Percentiles rank a stretch among this genome's conserved stretches.
Evolutionary conservation across 2,888 invertebrate genomes (phyloP).

Genomic region (Xestia rhomboidea): DNA sequence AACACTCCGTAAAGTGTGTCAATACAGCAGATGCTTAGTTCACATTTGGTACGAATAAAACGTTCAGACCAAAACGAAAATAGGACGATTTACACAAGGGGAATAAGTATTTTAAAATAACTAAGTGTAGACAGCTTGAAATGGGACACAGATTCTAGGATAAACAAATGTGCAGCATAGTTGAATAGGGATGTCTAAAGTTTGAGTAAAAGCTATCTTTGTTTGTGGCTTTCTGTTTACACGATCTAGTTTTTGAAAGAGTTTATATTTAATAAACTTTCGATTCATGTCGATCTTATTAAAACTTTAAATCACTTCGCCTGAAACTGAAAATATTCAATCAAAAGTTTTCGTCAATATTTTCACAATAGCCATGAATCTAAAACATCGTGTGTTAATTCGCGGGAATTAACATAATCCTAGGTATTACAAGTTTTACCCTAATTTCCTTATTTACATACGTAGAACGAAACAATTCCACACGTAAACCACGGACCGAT

Average conservation of each 20-base stretch:
- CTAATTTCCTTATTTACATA: slow-evolving; percentile 51
- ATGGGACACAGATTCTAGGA: slow-evolving; percentile 51
- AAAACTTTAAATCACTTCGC: neutral
- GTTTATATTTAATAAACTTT: neutral
- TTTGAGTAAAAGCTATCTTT: slow-evolving; percentile 13
- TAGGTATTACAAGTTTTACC: slow-evolving; percentile 1
- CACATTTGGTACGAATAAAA: slow-evolving; percentile 46
- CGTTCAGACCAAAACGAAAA: slow-evolving; percentile 49
- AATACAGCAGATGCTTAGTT: slow-evolving; percentile 34
- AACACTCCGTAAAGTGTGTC: slow-evolving; percentile 36
- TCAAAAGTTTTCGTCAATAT: neutral
- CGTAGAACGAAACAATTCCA: slow-evolving; percentile 40
- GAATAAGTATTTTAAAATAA: slow-evolving; percentile 52
- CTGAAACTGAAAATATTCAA: neutral
- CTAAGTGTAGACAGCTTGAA: slow-evolving; percentile 55
- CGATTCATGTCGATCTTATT: neutral
- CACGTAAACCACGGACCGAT: slow-evolving; percentile 46
- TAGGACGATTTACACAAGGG: slow-evolving; percentile 53
- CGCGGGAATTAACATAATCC: neutral
- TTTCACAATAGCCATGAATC: neutral
- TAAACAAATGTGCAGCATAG: slow-evolving; percentile 54
- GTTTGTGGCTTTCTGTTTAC: slow-evolving; percentile 25
- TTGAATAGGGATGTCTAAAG: slow-evolving; percentile 32
- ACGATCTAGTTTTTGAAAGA: neutral
- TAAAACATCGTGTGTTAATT: neutral